Evolutionary conservation across 2,113 vertebrate species (phyloP), one percentile per base, ranked within the genome.

Genomic region (Phalacrocorax pelagicus): DNA sequence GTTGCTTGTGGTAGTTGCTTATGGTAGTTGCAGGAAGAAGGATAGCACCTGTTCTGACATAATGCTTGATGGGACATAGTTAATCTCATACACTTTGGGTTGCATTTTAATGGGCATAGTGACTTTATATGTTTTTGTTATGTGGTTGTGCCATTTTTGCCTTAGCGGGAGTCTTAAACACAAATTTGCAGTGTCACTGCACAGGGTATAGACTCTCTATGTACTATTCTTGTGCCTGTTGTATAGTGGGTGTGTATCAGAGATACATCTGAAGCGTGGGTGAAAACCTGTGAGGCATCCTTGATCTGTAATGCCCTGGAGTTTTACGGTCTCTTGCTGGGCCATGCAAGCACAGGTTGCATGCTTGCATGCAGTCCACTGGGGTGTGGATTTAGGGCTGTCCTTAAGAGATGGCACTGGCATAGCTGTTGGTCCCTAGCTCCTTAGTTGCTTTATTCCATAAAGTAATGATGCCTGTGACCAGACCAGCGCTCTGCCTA

Each of bases 401-500:
- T n/a, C 21, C 19, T 52, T 71, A 62, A 81, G 54, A 32, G 16
- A 13, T 6, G 12, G 7, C 63, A 90, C 23, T 32, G 17, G 11
- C 46, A 34, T 12, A 51, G 46, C n/a, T 57, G 12, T 62, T 75
- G 9, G 12, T 73, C 9, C 65, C 24, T 52, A 74, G 3, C 23
- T 74, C 18, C 44, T 23, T 46, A 6, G n/a, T 13, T 65, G 40
- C 46, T 90, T 89, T 86, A 63, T 67, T 81, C 29, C 38, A 61
- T 23, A 46, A 54, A 84, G 11, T 63, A 70, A 62, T 6, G 0
- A 20, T 26, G 11, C 24, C 15, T 69, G 22, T 36, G 42, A 83
- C 9, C 34, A 71, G 13, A 55, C 14, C 36, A 81, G 29, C 0
- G 0, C 49, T 73, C 44, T 81, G 42, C 18, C 24, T 6, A 1